These are phyloP conservation scores for Macropodus opercularis DNA, from an alignment of 2,797 vertebrate species.

Conservation along the genomic window DNA sequence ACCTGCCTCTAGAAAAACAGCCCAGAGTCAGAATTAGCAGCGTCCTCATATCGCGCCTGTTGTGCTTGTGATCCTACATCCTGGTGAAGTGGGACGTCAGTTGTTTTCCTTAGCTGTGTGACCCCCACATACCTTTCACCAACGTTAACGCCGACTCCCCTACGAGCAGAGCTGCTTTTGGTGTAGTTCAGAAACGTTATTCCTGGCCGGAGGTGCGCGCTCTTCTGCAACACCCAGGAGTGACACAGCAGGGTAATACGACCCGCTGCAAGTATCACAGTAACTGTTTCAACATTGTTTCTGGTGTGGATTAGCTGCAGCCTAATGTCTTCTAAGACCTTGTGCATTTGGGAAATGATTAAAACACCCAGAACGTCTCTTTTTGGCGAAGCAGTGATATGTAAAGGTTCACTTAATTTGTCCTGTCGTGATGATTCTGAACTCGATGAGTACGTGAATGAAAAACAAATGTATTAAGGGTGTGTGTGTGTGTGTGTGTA, in stretches of 20 bases:
- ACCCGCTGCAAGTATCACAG: conserved; percentile 57
- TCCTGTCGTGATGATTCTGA: conserved; percentile 46
- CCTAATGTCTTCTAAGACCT: conserved; percentile 53
- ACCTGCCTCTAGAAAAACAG: conserved; percentile 36
- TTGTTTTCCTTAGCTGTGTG: conserved; percentile 54
- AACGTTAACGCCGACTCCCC: conserved; percentile 62
- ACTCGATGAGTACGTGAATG: conserved; percentile 45
- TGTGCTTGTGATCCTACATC: conserved; percentile 25
- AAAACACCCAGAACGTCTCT: conserved; percentile 43
- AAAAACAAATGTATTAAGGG: conserved; percentile 45
- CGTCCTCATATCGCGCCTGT: conserved; percentile 50
- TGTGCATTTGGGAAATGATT: conserved; percentile 63
- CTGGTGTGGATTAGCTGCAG: conserved; percentile 57
- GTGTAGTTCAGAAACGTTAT: conserved; percentile 67
- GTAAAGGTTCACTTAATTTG: conserved; percentile 46
- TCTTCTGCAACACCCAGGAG: conserved; percentile 77
- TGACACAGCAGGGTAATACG: conserved; percentile 71
- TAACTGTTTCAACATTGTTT: conserved; percentile 73
- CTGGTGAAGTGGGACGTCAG: conserved; percentile 47
- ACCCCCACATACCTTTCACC: conserved; percentile 52
- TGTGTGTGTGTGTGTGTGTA: conserved; percentile 13
- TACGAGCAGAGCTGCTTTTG: conserved; percentile 52
- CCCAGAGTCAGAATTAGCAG: conserved; percentile 52
- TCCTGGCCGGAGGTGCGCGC: conserved; percentile 61
- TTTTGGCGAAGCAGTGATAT: conserved; percentile 45